These are phyloP conservation scores for Brachionus rotundiformis DNA, from an alignment of 1,140 invertebrate species.

Conservation along the genomic window DNA sequence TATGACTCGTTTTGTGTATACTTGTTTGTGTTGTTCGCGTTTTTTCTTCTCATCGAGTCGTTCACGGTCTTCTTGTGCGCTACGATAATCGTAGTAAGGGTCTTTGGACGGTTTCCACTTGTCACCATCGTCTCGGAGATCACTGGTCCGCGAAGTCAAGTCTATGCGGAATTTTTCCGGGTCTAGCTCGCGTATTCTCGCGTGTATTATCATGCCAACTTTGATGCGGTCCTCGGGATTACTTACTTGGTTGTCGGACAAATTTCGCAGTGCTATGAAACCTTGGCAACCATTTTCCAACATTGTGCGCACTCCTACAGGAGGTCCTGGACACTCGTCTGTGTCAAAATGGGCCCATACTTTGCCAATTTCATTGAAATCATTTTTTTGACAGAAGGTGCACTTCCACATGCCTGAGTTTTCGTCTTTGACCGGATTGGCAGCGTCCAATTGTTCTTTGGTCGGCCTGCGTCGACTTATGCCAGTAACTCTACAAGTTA, in stretches of 20 bases:
- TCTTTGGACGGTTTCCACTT: conserved; percentile 87
- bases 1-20: conserved; percentile 73
- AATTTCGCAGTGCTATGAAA: conserved; percentile 89
- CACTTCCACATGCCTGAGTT: conserved; percentile 94
- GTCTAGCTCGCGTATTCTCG: conserved; percentile 91
- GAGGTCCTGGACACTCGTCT: conserved; percentile 88
- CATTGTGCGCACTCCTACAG: conserved; percentile 82
- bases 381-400: conserved; percentile 78
- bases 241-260: conserved; percentile 88
- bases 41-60: conserved; percentile 80
- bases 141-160: conserved; percentile 87
- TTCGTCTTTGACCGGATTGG: conserved; percentile 88
- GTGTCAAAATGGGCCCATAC: conserved; percentile 98
- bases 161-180: conserved; percentile 90
- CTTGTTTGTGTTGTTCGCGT: conserved; percentile 68
- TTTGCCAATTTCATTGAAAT: conserved; percentile 56
- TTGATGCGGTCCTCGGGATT: conserved; percentile 89
- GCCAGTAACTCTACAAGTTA: conserved; percentile 62
- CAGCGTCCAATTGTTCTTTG: conserved; percentile 87
- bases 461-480: conserved; percentile 81
- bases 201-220: conserved; percentile 82
- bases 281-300: conserved; percentile 91
- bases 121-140: conserved; percentile 84
- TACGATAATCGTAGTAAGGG: conserved; percentile 84
- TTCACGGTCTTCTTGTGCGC: conserved; percentile 77